Evolutionary conservation across 2,888 invertebrate species (phyloP).

Genomic region (Zaprionus lineosus): DNA sequence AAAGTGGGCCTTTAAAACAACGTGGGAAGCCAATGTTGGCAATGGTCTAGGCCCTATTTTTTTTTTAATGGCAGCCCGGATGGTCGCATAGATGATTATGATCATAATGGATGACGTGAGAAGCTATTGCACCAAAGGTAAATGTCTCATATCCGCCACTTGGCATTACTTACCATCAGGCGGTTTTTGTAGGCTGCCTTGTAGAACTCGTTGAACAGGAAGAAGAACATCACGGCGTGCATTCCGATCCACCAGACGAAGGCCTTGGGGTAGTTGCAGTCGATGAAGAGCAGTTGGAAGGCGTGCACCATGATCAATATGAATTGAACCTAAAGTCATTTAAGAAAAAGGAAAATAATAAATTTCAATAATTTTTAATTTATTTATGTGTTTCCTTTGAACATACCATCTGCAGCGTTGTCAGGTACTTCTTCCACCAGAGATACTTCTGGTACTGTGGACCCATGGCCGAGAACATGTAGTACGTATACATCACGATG

Average conservation of each 20-base stretch:
- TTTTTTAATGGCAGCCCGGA: constrained; percentile 2
- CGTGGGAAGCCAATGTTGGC: constrained; percentile 51
- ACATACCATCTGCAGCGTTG: constrained; percentile 93
- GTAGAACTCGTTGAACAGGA: constrained; percentile 97
- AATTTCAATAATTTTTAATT: neutral
- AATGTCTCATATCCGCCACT: constrained; percentile 27
- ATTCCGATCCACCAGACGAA: constrained; percentile 98
- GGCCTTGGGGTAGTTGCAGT: constrained; percentile 96
- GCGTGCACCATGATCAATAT: constrained; percentile 95
- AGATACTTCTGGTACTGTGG: constrained; percentile 92
- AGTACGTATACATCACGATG: constrained; percentile 97
- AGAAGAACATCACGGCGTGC: constrained; percentile 97
- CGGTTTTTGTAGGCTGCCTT: constrained; percentile 88
- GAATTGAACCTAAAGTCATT: constrained; percentile 90
- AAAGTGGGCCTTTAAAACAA: constrained; percentile 21
- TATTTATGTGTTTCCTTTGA: no score
- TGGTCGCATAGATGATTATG: constrained; percentile 26
- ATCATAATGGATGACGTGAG: constrained; percentile 38
- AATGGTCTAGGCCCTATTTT: constrained; percentile 10
- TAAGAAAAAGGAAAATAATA: neutral
- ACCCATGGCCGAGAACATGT: constrained; percentile 94
- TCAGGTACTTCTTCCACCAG: constrained; percentile 98
- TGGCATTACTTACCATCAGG: constrained; percentile 73
- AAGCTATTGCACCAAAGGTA: constrained; percentile 21
- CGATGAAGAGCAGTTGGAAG: constrained; percentile 94